Evolutionary conservation across 2,113 vertebrate genomes (phyloP).

Genomic region (Asarcornis scutulata): DNA sequence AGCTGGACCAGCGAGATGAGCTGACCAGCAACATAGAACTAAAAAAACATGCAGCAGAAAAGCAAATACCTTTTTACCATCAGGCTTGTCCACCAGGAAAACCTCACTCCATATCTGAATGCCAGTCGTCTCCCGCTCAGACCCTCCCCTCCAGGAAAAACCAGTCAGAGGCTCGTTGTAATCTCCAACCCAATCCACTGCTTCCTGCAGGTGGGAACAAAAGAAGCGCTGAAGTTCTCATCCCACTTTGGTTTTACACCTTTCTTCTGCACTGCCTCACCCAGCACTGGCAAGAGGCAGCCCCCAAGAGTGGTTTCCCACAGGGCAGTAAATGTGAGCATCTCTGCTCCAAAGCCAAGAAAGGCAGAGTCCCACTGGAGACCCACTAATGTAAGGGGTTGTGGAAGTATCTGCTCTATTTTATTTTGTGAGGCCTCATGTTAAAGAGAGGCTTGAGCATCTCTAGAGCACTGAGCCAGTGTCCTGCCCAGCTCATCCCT

Average conservation of each 20-base stretch:
- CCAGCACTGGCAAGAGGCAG: neutral
- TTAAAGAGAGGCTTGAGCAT: neutral
- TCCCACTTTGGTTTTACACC: neutral
- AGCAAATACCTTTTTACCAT: conserved; percentile 87
- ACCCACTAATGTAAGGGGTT: neutral
- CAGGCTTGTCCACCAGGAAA: conserved; percentile 94
- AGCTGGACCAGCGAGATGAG: neutral
- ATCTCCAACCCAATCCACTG: conserved; percentile 90
- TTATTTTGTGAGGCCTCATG: neutral
- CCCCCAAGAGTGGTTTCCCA: neutral
- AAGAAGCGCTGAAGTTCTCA: neutral
- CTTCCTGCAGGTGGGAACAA: conserved; percentile 75
- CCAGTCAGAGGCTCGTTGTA: conserved; percentile 93
- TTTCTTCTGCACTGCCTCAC: neutral
- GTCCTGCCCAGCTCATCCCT: neutral
- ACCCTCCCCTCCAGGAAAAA: conserved; percentile 97
- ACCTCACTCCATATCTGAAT: conserved; percentile 99
- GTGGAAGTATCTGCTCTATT: neutral
- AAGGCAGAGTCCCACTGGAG: neutral
- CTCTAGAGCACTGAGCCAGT: neutral
- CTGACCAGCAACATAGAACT: neutral
- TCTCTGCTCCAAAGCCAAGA: neutral
- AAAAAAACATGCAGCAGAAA: neutral
- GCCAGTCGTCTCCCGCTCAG: conserved; percentile 95
- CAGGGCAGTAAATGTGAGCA: neutral